Conservation (phyloP, 2,888 invertebrate species). For the Clusia tigrina region DNA sequence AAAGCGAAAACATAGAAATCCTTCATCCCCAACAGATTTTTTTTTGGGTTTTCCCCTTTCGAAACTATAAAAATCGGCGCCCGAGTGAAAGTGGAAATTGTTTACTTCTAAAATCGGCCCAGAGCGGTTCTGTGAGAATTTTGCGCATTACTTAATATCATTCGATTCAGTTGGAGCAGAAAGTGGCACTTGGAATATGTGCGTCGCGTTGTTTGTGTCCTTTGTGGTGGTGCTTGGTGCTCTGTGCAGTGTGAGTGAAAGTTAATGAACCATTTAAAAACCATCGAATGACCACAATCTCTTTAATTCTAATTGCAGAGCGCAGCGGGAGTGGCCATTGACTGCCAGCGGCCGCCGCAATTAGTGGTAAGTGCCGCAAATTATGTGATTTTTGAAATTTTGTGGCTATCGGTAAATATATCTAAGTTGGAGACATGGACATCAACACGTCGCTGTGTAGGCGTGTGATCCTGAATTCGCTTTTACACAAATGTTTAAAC, state of each 20-base stretch:
- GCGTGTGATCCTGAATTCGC: too few species aligned
- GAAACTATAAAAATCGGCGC: conserved; percentile 9
- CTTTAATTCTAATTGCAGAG: conserved; percentile 22
- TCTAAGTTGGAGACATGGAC: too few species aligned
- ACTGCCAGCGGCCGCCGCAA: conserved; percentile 58
- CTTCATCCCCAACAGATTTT: too few species aligned
- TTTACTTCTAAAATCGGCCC: background rate
- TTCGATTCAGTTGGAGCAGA: too few species aligned
- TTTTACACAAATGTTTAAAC: too few species aligned
- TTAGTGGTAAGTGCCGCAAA: conserved; percentile 53
- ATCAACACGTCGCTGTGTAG: too few species aligned
- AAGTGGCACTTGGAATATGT: too few species aligned
- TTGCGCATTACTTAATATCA: too few species aligned
- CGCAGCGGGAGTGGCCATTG: conserved; percentile 40
- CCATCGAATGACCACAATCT: conserved; percentile 26
- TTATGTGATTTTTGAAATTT: too few species aligned
- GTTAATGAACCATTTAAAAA: conserved; percentile 4
- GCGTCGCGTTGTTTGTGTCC: conserved; percentile 15
- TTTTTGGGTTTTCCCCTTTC: conserved; percentile 13
- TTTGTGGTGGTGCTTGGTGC: conserved; percentile 22
- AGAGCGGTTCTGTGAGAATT: background rate
- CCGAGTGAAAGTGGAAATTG: background rate
- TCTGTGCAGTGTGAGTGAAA: conserved; percentile 33
- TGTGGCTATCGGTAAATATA: too few species aligned
- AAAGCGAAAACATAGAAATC: background rate